Evolutionary conservation across 2,113 vertebrate genomes (phyloP).

Genomic region (Polyodon spathula): DNA sequence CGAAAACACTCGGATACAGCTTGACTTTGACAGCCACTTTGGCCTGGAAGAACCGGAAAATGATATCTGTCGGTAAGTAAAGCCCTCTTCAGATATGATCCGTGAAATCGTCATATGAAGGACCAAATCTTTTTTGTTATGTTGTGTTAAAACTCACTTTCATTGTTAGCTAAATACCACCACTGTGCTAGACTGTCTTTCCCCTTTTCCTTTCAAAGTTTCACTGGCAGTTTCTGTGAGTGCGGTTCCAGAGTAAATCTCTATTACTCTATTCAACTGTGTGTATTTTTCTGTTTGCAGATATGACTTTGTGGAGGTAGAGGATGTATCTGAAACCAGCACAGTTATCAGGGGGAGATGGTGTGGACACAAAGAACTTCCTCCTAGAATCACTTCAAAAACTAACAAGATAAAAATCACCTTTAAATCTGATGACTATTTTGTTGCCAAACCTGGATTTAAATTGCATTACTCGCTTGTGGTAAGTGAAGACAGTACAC

Average conservation of each 20-base stretch:
- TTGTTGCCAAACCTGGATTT: slow-evolving; percentile 95
- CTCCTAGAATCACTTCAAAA: slow-evolving; percentile 78
- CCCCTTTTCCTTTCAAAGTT: too few relatives aligned
- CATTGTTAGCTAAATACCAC: too few relatives aligned
- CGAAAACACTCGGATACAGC: slow-evolving; percentile 70
- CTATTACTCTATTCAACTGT: too few relatives aligned
- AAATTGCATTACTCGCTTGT: slow-evolving; percentile 82
- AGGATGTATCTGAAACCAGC: slow-evolving; percentile 80
- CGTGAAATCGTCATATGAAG: too few relatives aligned
- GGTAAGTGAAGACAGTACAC: slow-evolving; percentile 61
- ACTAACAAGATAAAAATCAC: slow-evolving; percentile 82
- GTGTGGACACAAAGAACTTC: slow-evolving; percentile 82
- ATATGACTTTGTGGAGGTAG: slow-evolving; percentile 94
- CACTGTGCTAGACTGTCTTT: too few relatives aligned
- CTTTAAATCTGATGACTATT: slow-evolving; percentile 93
- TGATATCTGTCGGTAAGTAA: slow-evolving; percentile 81
- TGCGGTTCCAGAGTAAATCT: too few relatives aligned
- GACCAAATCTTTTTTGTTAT: too few relatives aligned
- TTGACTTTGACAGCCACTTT: slow-evolving; percentile 85
- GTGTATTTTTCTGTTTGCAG: slow-evolving; percentile 44
- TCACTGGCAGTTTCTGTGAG: too few relatives aligned
- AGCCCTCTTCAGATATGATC: not conserved
- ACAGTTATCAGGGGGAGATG: slow-evolving; percentile 85
- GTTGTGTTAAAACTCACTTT: too few relatives aligned
- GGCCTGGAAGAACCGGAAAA: slow-evolving; percentile 89